phyloP scores from a whole-genome alignment of 2,113 vertebrate genomes.

The Meles meles region DNA sequence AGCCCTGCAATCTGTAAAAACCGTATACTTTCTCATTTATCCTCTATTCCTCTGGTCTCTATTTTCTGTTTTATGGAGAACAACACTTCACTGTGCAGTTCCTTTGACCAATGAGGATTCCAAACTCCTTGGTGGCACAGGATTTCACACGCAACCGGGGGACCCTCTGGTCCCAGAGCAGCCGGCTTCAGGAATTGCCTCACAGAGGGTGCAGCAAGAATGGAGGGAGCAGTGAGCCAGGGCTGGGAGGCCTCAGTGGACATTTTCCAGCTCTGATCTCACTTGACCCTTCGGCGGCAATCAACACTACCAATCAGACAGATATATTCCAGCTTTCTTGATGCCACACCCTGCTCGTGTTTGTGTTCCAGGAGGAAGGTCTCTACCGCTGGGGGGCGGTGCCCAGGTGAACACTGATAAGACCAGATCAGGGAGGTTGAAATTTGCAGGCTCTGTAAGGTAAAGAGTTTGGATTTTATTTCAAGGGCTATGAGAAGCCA shows the following conservation, averaged over 20 bases:
- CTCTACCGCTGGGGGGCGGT: rapidly evolving
- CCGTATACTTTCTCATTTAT: not conserved
- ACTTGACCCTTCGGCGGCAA: not conserved
- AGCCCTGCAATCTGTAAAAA: not conserved
- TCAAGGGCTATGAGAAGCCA: not conserved
- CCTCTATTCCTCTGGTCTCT: not conserved
- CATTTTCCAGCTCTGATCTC: not conserved
- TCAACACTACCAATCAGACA: not conserved
- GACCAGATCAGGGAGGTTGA: not conserved
- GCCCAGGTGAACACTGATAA: not conserved
- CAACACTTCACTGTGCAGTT: not conserved
- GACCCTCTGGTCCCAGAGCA: not conserved
- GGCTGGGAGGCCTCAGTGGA: not conserved
- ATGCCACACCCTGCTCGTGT: not conserved
- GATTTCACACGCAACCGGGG: not conserved
- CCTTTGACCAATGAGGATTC: not conserved
- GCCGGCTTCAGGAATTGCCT: not conserved
- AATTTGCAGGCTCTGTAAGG: not conserved
- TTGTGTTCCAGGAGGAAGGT: not conserved
- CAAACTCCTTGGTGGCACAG: not conserved
- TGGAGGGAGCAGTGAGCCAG: not conserved
- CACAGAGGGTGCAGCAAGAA: rapidly evolving
- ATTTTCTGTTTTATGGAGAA: not conserved
- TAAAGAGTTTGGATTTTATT: not conserved
- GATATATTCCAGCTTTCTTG: not conserved